Evolutionary conservation across 2,888 invertebrate species (phyloP).

Genomic region (Sylvicola cinctus): DNA sequence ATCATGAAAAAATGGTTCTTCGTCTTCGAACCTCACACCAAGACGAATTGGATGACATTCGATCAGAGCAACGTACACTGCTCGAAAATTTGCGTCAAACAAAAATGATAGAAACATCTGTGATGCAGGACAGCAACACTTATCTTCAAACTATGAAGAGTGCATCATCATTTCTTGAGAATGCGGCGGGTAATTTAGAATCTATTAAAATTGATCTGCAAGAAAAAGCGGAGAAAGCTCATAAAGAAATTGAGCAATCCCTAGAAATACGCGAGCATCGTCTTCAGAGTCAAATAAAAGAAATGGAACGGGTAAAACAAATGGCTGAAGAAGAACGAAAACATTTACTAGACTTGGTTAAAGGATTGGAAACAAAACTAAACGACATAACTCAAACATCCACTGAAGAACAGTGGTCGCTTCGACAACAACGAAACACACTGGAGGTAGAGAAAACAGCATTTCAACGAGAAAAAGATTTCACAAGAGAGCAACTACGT

Average conservation of each 20-base stretch:
- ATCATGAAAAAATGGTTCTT: constrained; percentile 17
- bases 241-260: constrained; percentile 16
- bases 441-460: constrained; percentile 20
- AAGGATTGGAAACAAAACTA: constrained; percentile 20
- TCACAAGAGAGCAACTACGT: constrained; percentile 18
- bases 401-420: constrained; percentile 22
- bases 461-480: constrained; percentile 20
- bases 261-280: constrained; percentile 17
- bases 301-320: constrained; percentile 16
- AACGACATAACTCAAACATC: constrained; percentile 14
- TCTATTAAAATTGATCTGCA: constrained; percentile 18
- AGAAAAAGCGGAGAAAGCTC: constrained; percentile 13
- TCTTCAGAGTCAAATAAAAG: constrained; percentile 16
- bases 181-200: constrained; percentile 15
- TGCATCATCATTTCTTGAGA: constrained; percentile 19
- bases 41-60: constrained; percentile 15
- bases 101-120: constrained; percentile 20
- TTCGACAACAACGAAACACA: constrained; percentile 20
- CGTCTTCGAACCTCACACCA: constrained; percentile 18
- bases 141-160: constrained; percentile 19
- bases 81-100: constrained; percentile 20
- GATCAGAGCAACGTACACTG: constrained; percentile 15
- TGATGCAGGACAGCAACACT: constrained; percentile 20
- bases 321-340: constrained; percentile 17
- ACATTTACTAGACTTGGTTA: constrained; percentile 21